Conservation (phyloP, 1,140 invertebrate species). For the Triops cancriformis region DNA sequence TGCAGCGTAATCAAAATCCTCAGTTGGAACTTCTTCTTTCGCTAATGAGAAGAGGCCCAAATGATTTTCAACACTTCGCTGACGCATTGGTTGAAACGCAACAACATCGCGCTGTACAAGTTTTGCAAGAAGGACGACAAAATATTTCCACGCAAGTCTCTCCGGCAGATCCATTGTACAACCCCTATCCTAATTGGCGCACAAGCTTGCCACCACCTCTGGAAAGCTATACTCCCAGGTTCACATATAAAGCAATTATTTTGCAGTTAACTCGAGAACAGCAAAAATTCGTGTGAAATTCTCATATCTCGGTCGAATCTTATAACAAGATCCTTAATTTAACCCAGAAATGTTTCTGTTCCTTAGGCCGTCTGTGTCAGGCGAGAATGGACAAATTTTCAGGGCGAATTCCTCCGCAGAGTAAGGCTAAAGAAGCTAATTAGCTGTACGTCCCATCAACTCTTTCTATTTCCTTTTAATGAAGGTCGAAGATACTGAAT, state of each 20-base stretch:
- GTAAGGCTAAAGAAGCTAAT: background rate
- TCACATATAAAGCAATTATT: background rate
- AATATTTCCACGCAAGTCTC: background rate
- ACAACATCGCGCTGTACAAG: background rate
- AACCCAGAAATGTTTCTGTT: background rate
- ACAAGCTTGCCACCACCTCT: background rate
- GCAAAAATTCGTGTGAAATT: background rate
- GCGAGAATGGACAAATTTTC: background rate
- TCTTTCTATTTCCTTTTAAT: background rate
- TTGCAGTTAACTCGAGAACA: too few relatives aligned
- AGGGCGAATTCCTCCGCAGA: background rate
- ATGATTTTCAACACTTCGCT: background rate
- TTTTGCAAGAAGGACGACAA: background rate
- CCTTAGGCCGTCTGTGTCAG: background rate
- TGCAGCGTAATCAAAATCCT: background rate
- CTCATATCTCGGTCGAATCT: background rate
- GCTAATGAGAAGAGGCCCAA: background rate
- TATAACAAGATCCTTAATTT: background rate
- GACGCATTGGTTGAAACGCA: background rate
- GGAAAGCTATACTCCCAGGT: background rate
- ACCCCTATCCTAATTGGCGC: background rate
- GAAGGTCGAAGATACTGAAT: background rate
- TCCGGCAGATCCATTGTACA: background rate
- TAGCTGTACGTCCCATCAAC: background rate
- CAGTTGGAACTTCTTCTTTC: background rate